Evolutionary conservation across 2,797 vertebrate species (phyloP).

Genomic region (Triplophysa bombifrons): DNA sequence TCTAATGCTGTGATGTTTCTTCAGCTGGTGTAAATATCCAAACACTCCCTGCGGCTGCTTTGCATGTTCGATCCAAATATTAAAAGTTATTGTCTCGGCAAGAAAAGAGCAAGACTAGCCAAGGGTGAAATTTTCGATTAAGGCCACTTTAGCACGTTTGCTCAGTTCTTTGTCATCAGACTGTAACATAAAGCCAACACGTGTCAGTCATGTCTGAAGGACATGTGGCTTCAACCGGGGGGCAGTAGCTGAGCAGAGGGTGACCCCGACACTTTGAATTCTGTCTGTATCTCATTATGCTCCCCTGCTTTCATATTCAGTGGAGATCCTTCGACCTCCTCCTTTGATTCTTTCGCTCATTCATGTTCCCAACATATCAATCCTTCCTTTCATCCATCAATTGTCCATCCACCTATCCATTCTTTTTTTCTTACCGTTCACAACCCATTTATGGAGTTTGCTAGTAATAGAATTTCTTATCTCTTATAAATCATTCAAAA

Average conservation of each 20-base stretch:
- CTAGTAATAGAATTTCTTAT: neutral
- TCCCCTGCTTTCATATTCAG: slow-evolving; percentile 51
- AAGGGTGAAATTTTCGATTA: neutral
- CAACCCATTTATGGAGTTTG: neutral
- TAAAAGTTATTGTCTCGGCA: neutral
- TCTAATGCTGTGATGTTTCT: neutral
- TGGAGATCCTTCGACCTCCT: slow-evolving; percentile 37
- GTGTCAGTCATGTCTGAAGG: slow-evolving; percentile 36
- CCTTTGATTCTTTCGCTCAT: slow-evolving; percentile 61
- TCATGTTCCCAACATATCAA: slow-evolving; percentile 32
- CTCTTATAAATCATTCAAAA: neutral
- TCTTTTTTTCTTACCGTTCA: neutral
- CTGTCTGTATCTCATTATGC: slow-evolving; percentile 55
- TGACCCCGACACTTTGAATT: slow-evolving; percentile 52
- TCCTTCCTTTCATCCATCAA: slow-evolving; percentile 33
- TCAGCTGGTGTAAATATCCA: neutral
- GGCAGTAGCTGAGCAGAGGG: slow-evolving; percentile 21
- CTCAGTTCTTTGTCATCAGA: neutral
- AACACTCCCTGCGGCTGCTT: neutral
- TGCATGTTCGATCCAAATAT: neutral
- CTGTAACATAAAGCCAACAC: slow-evolving; percentile 40
- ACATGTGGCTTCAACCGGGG: slow-evolving; percentile 15
- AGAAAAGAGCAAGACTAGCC: slow-evolving; percentile 9
- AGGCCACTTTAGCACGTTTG: neutral
- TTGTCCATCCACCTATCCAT: neutral